Evolutionary conservation across 2,888 invertebrate genomes (phyloP), one percentile per base, ranked within the genome.

Genomic region (Capitulum mitella): DNA sequence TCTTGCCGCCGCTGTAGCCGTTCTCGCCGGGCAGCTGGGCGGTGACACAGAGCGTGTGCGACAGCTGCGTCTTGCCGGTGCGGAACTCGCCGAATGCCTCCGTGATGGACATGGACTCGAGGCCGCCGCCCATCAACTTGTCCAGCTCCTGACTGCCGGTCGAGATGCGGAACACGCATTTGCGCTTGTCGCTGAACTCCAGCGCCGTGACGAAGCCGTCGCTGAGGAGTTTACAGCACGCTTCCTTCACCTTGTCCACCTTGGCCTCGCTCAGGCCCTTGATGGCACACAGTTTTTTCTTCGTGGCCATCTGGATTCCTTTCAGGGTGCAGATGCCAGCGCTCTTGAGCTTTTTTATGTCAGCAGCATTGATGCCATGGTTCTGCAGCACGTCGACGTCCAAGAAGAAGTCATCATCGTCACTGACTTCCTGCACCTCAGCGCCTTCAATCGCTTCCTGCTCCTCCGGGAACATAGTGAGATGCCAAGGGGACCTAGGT

Each of bases 81-180:
- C 93, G 88, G 84, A 92, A 93, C 86, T 93, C 93, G 12, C 93
- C 93, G 85, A 93, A 93, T 14, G 90, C 92, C 87, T 93, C 93
- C 0, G 93, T 93, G 78, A 93, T 93, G 0, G 92, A 89, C 92
- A 93, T 93, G 12, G 93, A 93, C 86, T 93, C 93, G 78, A 93
- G 88, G 0, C 93, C 93, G 46, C 93, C 93, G 8, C 91, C 92
- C 76, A 93, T 84, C 43, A 93, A 86, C 84, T 91, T 91, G 84
- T 93, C 81, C 78, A 82, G 79, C 75, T 82, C 82, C 16, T 61
- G 82, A 81, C 87, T 88, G 6, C 88, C 88, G 37, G 88, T 88
- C 19, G 85, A 83, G 77, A 93, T 89, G 85, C 89, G 90, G 84
- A 93, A 93, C 74, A 92, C 90, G 82, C 89, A 88, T 85, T 91